Base-by-base conservation (phyloP, 2,888 invertebrate genomes). In the Heteromurus nitidus region DNA sequence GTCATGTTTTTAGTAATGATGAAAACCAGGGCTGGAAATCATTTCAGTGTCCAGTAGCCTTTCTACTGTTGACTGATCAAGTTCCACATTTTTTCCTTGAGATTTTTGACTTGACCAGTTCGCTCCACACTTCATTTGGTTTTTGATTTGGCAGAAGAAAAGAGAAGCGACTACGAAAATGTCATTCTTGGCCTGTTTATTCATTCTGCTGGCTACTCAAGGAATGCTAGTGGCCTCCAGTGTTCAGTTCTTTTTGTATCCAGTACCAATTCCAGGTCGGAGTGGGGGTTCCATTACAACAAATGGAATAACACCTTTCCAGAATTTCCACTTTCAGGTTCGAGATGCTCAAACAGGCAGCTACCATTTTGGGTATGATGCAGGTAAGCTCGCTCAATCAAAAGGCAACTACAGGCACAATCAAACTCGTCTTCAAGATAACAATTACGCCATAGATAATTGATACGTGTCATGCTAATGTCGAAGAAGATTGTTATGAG, bases 351-450 rank as follows among this genome's bases (percentile, higher is more conserved):
- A 84, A 22, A 77, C 82, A 42, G 84, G 84, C 18, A 79, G 75
- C 36, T 84, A 84, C 26, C 82, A 84, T 55, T 82, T 82, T 70
- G 82, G 82, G 22, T 84, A 84, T 53, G 81, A 84, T 53, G 76
- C 84, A 58, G 84, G 84, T 82, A 74, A 26, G 36, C n/a, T n/a
- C n/a, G n/a, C n/a, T n/a, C n/a, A n/a, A n/a, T n/a, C n/a, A n/a
- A n/a, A n/a, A n/a, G n/a, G n/a, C n/a, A n/a, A n/a, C n/a, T n/a
- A n/a, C n/a, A n/a, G n/a, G n/a, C n/a, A n/a, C n/a, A n/a, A n/a
- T n/a, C n/a, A n/a, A n/a, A n/a, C n/a, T n/a, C n/a, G n/a, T n/a
- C n/a, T n/a, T n/a, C n/a, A n/a, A n/a, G n/a, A n/a, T n/a, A n/a
- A n/a, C n/a, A n/a, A n/a, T n/a, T n/a, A n/a, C n/a, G n/a, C n/a